Evolutionary conservation across 2,797 vertebrate genomes (phyloP), one percentile per base, ranked within the genome.

Genomic region (Onychomys arenicola): DNA sequence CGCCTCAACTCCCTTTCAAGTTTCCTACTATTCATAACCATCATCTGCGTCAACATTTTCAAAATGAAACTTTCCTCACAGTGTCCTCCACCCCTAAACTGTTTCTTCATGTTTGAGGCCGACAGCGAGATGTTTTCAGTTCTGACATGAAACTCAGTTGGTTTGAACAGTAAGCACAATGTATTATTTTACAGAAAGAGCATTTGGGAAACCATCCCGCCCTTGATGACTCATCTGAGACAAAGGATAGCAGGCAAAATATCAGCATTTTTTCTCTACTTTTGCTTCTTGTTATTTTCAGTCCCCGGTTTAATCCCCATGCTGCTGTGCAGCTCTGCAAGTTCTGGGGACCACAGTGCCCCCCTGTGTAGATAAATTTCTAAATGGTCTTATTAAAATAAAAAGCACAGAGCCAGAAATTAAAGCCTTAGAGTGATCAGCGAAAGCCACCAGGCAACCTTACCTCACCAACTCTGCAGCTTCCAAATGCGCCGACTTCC

Each of bases 81-180:
- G 34, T 40, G 19, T 61, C 13, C 7, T 12, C 43, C 29, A 40
- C 34, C 10, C n/a, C 23, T 7, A 63, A 86, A 32, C 1, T 23
- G 1, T 57, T 59, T 80, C 21, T 87, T 37, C 34, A 65, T 32
- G 87, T 96, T 37, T 43, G 19, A 13, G 1, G 0, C 76, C 67
- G 84, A 81, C 49, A 84, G 6, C 32, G 49, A 95, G 34, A 87
- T 81, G n/a, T 6, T 94, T 96, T 90, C 59, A 63, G n/a, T 19
- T 73, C 40, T 73, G 95, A 37, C 82, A 73, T 77, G 88, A 95
- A 87, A 73, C 34, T 55, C 49, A 91, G 0, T 17, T 67, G 10
- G 13, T 77, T 94, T 88, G 55, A 91, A 75, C 9, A 65, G 67
- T 67, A 91, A 90, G 49, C 13, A 94, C 91, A 90, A 76, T 61